Conservation (phyloP, 2,888 invertebrate species). For the Boloria euphrosyne region DNA sequence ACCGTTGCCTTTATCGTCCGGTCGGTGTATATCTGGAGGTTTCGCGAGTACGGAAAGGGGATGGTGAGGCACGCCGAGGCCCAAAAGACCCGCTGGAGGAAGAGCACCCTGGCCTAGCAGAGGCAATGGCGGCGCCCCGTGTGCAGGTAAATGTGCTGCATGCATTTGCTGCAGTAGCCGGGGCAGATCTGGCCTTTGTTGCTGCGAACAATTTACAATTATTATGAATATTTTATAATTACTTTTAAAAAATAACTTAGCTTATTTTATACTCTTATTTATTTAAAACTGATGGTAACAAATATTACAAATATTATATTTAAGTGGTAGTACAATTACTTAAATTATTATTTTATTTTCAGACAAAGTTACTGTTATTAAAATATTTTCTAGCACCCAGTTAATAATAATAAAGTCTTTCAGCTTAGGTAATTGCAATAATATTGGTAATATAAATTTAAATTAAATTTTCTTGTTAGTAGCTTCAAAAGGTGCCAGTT, state of each 20-base stretch:
- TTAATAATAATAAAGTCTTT: too few relatives aligned
- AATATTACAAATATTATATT: too few relatives aligned
- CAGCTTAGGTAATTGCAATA: too few relatives aligned
- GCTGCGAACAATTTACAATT: constrained; percentile 77
- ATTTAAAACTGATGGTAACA: too few relatives aligned
- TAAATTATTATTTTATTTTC: too few relatives aligned
- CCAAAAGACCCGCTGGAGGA: constrained; percentile 84
- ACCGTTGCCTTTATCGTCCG: constrained; percentile 91
- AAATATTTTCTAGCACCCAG: too few relatives aligned
- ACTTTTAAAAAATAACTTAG: background rate
- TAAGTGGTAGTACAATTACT: too few relatives aligned
- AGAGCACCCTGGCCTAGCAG: constrained; percentile 75
- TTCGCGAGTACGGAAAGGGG: constrained; percentile 89
- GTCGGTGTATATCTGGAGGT: constrained; percentile 89
- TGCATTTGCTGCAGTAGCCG: constrained; percentile 95
- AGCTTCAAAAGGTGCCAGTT: too few relatives aligned
- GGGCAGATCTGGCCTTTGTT: constrained; percentile 92
- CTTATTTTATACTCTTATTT: too few relatives aligned
- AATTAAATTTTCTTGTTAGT: too few relatives aligned
- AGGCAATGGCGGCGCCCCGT: constrained; percentile 87
- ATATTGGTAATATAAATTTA: too few relatives aligned
- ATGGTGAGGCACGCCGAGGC: constrained; percentile 87
- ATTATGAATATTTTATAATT: background rate
- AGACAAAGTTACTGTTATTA: too few relatives aligned
- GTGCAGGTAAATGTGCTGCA: constrained; percentile 90